Conservation (phyloP, 2,888 invertebrate species). For the Bimastos eiseni region DNA sequence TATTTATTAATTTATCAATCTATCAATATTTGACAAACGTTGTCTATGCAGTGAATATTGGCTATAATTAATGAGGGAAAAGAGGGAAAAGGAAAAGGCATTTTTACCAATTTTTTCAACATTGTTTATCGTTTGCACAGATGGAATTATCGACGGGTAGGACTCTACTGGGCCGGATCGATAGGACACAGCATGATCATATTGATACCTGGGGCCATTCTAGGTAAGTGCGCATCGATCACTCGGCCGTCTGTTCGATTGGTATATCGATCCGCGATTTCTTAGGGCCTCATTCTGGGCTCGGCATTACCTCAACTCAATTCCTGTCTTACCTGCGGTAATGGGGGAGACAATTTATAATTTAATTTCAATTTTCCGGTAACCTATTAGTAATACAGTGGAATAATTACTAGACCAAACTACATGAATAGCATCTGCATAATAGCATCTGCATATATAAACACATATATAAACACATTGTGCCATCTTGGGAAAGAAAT, state of each 20-base stretch:
- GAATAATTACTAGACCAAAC: too few relatives aligned
- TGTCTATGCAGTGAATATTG: neutral
- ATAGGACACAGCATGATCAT: slow-evolving; percentile 59
- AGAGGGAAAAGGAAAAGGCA: neutral
- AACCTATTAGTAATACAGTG: neutral
- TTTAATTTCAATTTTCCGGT: neutral
- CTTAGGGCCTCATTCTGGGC: neutral
- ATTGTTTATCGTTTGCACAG: slow-evolving; percentile 45
- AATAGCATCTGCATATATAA: too few relatives aligned
- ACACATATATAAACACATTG: too few relatives aligned
- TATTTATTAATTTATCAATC: neutral
- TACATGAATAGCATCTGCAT: neutral
- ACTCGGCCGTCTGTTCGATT: neutral
- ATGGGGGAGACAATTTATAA: neutral
- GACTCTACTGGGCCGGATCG: slow-evolving; percentile 61
- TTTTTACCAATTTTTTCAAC: neutral
- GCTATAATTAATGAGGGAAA: too few relatives aligned
- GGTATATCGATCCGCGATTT: neutral
- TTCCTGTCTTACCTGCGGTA: neutral
- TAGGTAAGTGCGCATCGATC: slow-evolving; percentile 47
- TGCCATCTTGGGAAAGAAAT: too few relatives aligned
- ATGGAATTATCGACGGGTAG: slow-evolving; percentile 52
- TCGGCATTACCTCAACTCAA: neutral
- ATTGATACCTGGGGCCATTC: slow-evolving; percentile 53
- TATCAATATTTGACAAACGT: neutral